Base-by-base conservation (phyloP, 2,888 invertebrate species). In the Halocaridina rubra region DNA sequence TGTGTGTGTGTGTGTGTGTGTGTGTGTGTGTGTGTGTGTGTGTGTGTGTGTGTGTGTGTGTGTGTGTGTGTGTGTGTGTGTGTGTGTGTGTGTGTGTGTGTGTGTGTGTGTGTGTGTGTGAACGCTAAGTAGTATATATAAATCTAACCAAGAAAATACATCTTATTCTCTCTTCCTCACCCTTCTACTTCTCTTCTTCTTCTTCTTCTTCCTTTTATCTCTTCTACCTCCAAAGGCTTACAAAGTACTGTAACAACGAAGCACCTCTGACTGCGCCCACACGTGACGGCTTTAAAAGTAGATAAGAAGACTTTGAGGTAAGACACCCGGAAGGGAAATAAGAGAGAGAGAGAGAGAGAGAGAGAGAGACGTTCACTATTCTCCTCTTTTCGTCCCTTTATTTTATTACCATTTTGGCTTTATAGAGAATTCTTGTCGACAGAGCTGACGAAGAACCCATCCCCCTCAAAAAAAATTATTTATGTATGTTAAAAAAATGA, bases 31-130 rank as follows among this genome's bases (percentile, higher is more conserved):
- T 33, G 72, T 33, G 72, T 33, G 33, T 33, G 72, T 5, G 72
- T 72, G 72, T 72, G 33, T 72, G 72, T 33, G 72, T 72, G 72
- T 72, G 72, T 72, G 72, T 72, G 33, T 72, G 72, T 72, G 72
- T 72, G 72, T 72, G 72, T 72, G 72, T 72, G 33, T 13, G 72
- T 69, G 29, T 1, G 69, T 69, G 3, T 2, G 29, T 22, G 69
- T 29, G 69, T 69, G 69, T 29, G 29, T 5, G 29, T 69, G 29
- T 27, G 61, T 69, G 29, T 69, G 29, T 27, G 29, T 69, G 69
- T 27, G 29, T 69, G 69, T 69, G 29, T 69, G 29, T 69, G 29
- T 69, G 29, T 29, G 29, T 3, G 69, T 29, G 29, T 69, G 69
- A 64, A 13, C 53, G 53, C 22, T 64, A 64, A 10, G 10, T n/a